Conservation (phyloP, 2,888 invertebrate species). For the Acrocera orbiculus region DNA sequence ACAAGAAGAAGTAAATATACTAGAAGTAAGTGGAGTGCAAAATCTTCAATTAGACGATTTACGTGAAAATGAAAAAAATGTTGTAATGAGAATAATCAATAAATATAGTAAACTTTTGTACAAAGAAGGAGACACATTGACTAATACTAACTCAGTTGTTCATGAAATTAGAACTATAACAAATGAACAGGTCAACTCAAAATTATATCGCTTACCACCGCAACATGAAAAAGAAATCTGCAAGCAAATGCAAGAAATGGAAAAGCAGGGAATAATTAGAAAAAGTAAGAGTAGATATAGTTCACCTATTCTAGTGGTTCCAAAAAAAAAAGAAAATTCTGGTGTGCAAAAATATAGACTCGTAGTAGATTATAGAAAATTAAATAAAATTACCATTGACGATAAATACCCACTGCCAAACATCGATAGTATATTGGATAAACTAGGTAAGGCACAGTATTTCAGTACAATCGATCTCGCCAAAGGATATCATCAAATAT, state of each 20-base stretch:
- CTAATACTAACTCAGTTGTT: slow-evolving; percentile 1
- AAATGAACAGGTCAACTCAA: slow-evolving; percentile 7
- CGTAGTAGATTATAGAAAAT: slow-evolving; percentile 8
- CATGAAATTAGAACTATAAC: slow-evolving; percentile 8
- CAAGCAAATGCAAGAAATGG: slow-evolving; percentile 8
- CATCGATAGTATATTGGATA: slow-evolving; percentile 7
- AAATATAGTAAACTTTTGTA: slow-evolving; percentile 4
- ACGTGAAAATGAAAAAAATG: slow-evolving; percentile 4
- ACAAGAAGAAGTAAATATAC: slow-evolving; percentile 7
- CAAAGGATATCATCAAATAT: slow-evolving; percentile 6
- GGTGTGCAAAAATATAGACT: slow-evolving; percentile 7
- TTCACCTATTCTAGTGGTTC: slow-evolving; percentile 7
- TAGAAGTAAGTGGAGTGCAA: slow-evolving; percentile 6
- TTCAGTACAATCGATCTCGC: slow-evolving; percentile 9
- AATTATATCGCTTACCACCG: slow-evolving; percentile 7
- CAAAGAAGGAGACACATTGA: slow-evolving; percentile 7
- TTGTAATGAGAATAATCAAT: slow-evolving; percentile 3
- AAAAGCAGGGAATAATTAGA: slow-evolving; percentile 8
- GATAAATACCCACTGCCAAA: slow-evolving; percentile 8
- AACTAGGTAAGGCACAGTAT: slow-evolving; percentile 8
- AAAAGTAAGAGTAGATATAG: slow-evolving; percentile 8
- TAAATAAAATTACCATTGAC: slow-evolving; percentile 8
- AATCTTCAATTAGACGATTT: slow-evolving; percentile 7
- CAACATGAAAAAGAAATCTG: slow-evolving; percentile 6
- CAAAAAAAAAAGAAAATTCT: slow-evolving; percentile 8